A percentile compares a stretch with the other conserved stretches of the same genome.
These are phyloP conservation scores for Petrophora chlorosata DNA, from an alignment of 2,888 invertebrate species.

Conservation along the genomic window DNA sequence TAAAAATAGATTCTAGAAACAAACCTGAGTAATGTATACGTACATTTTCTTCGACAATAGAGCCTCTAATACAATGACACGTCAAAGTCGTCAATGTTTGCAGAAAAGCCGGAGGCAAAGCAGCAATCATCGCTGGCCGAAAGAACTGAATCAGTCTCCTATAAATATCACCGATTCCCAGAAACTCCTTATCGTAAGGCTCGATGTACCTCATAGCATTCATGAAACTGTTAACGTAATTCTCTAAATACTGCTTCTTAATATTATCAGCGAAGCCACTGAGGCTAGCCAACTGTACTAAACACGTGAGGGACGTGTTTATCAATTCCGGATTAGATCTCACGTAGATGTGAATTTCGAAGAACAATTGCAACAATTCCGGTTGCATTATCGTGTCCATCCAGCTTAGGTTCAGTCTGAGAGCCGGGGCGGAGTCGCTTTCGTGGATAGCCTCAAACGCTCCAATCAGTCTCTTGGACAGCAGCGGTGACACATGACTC, in stretches of 20 bases:
- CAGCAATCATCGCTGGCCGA: constrained; percentile 67
- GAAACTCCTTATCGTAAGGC: constrained; percentile 71
- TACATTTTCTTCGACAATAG: constrained; percentile 76
- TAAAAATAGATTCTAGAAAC: too few species aligned
- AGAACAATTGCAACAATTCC: constrained; percentile 89
- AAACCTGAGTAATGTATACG: constrained; percentile 39
- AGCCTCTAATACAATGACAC: constrained; percentile 72
- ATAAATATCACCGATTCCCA: constrained; percentile 76
- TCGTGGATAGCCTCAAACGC: constrained; percentile 88
- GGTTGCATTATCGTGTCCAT: constrained; percentile 90
- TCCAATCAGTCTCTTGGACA: constrained; percentile 88
- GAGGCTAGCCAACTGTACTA: constrained; percentile 88
- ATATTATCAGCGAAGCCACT: constrained; percentile 67
- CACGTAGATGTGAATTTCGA: constrained; percentile 92
- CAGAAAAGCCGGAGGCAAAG: constrained; percentile 69
- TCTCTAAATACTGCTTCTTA: constrained; percentile 75
- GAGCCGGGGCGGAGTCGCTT: constrained; percentile 85
- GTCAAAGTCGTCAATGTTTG: constrained; percentile 72
- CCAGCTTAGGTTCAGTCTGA: constrained; percentile 88
- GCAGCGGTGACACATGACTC: constrained; percentile 89
- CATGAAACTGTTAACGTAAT: constrained; percentile 73
- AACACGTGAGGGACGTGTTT: constrained; percentile 90
- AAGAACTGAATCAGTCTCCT: constrained; percentile 75
- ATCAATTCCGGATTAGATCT: constrained; percentile 89
- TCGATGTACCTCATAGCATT: constrained; percentile 74